These are phyloP conservation scores for Nemurella pictetii DNA, from an alignment of 2,888 invertebrate species.

Conservation along the genomic window DNA sequence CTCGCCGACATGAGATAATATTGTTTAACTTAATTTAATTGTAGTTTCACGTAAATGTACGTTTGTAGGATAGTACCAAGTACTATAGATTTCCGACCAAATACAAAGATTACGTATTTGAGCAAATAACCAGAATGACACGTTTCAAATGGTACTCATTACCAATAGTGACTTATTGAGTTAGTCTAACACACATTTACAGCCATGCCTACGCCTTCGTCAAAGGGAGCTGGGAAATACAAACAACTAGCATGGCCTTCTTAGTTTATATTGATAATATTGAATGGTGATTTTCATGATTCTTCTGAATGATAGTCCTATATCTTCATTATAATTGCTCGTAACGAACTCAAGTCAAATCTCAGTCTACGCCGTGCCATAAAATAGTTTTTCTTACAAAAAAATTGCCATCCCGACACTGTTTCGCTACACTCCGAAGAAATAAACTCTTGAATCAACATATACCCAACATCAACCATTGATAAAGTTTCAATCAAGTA, in stretches of 20 bases:
- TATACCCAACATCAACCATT: neutral
- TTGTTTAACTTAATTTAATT: neutral
- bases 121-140: neutral
- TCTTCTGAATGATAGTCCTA: too few relatives aligned
- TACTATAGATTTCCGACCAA: neutral
- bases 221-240: too few relatives aligned
- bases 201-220: neutral
- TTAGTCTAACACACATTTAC: neutral
- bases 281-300: neutral
- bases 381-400: neutral
- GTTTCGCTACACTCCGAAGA: neutral
- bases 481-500: neutral
- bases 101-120: neutral
- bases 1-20: neutral
- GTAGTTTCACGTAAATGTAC: neutral
- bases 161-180: neutral
- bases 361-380: neutral
- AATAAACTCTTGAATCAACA: neutral
- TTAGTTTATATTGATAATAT: neutral
- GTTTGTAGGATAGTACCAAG: too few relatives aligned
- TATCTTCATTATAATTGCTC: too few relatives aligned
- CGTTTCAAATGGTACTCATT: neutral
- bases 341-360: neutral
- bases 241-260: neutral
- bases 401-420: neutral